phyloP scores from a whole-genome alignment of 2,888 invertebrate genomes.

The Glaucopsyche alexis region DNA sequence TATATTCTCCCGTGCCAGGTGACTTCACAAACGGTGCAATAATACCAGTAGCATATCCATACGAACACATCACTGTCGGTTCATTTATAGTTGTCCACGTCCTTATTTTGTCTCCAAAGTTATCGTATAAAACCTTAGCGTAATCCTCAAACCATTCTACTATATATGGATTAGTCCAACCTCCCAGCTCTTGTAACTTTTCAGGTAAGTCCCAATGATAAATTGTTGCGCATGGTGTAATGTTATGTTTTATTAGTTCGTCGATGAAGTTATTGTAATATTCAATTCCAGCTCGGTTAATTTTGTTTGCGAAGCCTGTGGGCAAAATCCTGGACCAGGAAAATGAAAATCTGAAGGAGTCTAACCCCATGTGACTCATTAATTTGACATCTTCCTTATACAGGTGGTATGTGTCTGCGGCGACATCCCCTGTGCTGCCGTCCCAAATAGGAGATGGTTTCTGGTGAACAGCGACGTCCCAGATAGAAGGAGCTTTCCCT shows the following conservation, averaged over 20 bases:
- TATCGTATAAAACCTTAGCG: conserved; percentile 55
- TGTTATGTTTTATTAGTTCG: background rate
- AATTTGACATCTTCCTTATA: conserved; percentile 77
- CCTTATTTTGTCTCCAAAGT: conserved; percentile 80
- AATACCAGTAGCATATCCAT: conserved; percentile 57
- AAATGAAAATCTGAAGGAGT: conserved; percentile 80
- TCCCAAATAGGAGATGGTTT: conserved; percentile 51
- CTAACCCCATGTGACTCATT: conserved; percentile 63
- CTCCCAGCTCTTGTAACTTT: background rate
- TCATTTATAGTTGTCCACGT: conserved; percentile 87
- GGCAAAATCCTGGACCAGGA: conserved; percentile 84
- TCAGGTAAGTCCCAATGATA: conserved; percentile 7
- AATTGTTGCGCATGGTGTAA: background rate
- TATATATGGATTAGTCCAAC: background rate
- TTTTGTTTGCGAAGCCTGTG: conserved; percentile 69
- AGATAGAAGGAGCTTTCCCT: conserved; percentile 81
- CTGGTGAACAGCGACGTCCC: conserved; percentile 66
- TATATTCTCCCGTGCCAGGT: conserved; percentile 44
- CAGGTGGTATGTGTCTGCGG: conserved; percentile 81
- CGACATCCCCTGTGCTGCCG: conserved; percentile 68
- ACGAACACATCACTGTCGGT: conserved; percentile 67
- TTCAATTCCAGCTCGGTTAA: conserved; percentile 78
- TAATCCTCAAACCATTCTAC: background rate
- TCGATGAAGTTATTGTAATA: conserved; percentile 7
- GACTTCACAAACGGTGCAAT: conserved; percentile 51